These are phyloP conservation scores for Rachycentron canadum DNA, from an alignment of 2,797 vertebrate genomes.

Conservation along the genomic window DNA sequence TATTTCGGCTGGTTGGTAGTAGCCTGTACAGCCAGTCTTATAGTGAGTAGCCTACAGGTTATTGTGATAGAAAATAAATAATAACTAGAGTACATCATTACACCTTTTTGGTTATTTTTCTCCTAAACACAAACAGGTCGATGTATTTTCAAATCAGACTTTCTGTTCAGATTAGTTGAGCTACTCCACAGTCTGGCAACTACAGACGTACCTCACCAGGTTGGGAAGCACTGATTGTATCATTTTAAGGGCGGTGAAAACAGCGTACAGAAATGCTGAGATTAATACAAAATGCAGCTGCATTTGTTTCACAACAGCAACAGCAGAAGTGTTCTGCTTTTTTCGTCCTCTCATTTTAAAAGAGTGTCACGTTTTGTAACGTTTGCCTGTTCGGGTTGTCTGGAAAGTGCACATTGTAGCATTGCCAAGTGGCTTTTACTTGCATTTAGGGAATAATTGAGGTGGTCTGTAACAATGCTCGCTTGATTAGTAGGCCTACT, in stretches of 20 bases:
- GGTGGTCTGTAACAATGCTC: constrained; percentile 38
- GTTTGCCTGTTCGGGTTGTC: constrained; percentile 16
- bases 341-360: constrained; percentile 24
- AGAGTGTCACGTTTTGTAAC: neutral
- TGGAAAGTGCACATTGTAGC: constrained; percentile 23
- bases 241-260: constrained; percentile 27
- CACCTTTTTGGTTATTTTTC: neutral
- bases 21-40: too few relatives aligned
- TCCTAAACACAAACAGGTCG: neutral
- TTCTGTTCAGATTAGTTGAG: too few relatives aligned
- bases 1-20: too few relatives aligned
- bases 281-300: constrained; percentile 16
- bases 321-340: constrained; percentile 5
- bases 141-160: neutral
- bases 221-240: constrained; percentile 1
- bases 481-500: constrained; percentile 46
- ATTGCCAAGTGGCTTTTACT: constrained; percentile 41
- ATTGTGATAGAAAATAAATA: neutral
- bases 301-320: constrained; percentile 19
- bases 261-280: constrained; percentile 2
- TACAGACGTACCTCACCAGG: neutral
- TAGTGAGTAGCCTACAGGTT: neutral
- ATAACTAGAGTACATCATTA: neutral
- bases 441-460: constrained; percentile 37
- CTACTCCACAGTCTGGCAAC: neutral